phyloP scores from a whole-genome alignment of 2,113 vertebrate genomes.

The Ariopsis seemanni region DNA sequence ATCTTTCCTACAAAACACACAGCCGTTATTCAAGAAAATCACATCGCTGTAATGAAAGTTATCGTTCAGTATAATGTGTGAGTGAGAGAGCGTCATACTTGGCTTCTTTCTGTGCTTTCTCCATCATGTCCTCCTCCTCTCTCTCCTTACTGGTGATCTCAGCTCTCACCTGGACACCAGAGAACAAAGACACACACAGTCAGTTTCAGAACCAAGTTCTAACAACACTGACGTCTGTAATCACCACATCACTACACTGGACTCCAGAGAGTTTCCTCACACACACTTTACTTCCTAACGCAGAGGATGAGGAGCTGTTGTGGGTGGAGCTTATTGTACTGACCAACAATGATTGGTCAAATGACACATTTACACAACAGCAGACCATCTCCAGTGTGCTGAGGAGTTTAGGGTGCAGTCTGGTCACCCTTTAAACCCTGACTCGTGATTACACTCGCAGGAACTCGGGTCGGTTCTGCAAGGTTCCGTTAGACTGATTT shows the following conservation, averaged over 20 bases:
- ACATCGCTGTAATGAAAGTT: background rate
- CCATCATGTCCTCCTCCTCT: constrained; percentile 96
- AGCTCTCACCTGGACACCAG: constrained; percentile 82
- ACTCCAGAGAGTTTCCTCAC: background rate
- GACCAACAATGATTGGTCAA: too few species aligned
- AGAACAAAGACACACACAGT: background rate
- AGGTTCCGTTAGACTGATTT: background rate
- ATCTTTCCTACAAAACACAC: constrained; percentile 81
- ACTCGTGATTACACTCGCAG: background rate
- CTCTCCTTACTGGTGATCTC: constrained; percentile 98
- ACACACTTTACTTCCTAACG: background rate
- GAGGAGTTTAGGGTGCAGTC: background rate
- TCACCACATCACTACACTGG: background rate
- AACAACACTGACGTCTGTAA: background rate
- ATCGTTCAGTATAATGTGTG: background rate
- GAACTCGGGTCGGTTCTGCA: background rate
- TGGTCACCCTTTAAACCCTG: background rate
- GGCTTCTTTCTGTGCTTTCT: constrained; percentile 95
- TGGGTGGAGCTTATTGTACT: background rate
- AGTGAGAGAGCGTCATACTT: constrained; percentile 78
- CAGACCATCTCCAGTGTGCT: background rate
- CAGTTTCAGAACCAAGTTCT: too few species aligned
- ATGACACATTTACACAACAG: too few species aligned
- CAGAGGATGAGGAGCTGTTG: background rate
- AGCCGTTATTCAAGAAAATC: too few species aligned